Conservation (phyloP, 2,888 invertebrate species). For the Caenorhabditis auriculariae region DNA sequence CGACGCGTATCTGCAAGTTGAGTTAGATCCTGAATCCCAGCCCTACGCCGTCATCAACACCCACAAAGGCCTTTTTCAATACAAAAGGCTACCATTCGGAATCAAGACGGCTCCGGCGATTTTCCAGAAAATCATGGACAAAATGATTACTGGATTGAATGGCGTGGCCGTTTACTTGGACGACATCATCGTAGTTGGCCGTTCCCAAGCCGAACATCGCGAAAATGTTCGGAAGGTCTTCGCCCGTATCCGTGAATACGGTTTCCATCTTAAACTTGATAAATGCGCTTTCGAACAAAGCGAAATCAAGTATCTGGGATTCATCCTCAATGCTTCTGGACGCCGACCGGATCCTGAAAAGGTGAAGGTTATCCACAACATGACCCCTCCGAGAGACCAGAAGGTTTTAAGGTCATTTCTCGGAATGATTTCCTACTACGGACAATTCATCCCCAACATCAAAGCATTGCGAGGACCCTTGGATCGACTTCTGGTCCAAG, state of each 20-base stretch:
- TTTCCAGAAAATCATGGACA: conserved; percentile 43
- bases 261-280: conserved; percentile 7
- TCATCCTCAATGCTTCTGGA: conserved; percentile 9
- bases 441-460: too few relatives aligned
- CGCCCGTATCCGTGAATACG: conserved; percentile 8
- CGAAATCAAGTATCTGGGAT: conserved; percentile 17
- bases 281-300: conserved; percentile 12
- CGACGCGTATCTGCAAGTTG: conserved; percentile 42
- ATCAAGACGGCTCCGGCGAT: conserved; percentile 40
- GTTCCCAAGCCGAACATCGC: conserved; percentile 11
- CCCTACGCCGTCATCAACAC: conserved; percentile 29
- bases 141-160: conserved; percentile 21
- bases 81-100: conserved; percentile 44
- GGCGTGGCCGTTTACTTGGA: conserved; percentile 24
- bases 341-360: conserved; percentile 16
- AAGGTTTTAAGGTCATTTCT: conserved; percentile 13
- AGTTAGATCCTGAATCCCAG: conserved; percentile 28
- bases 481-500: too few relatives aligned
- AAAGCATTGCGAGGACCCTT: too few relatives aligned
- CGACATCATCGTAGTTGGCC: conserved; percentile 28
- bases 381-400: conserved; percentile 10
- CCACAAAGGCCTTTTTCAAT: conserved; percentile 38
- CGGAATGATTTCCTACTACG: conserved; percentile 8
- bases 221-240: conserved; percentile 9
- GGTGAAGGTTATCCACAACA: conserved; percentile 8